Evolutionary conservation across 1,140 invertebrate genomes (phyloP).

Genomic region (Drosophila nikananu): DNA sequence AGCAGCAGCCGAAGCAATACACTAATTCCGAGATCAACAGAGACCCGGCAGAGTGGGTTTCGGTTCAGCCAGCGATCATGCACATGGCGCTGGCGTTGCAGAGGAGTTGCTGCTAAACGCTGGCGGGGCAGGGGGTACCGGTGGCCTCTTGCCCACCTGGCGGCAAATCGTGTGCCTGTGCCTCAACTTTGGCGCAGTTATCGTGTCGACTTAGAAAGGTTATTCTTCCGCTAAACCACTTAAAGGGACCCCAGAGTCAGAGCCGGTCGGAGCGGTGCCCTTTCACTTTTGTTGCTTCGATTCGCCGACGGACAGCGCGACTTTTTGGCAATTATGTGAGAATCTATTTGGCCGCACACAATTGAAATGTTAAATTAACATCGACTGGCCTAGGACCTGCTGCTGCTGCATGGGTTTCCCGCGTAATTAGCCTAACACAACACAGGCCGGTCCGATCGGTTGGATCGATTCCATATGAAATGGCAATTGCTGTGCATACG

Average conservation of each 20-base stretch:
- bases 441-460: not conserved
- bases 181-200: slow-evolving; percentile 57
- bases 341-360: slow-evolving; percentile 64
- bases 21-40: slow-evolving; percentile 78
- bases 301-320: slow-evolving; percentile 38
- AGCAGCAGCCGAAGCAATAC: slow-evolving; percentile 63
- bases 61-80: slow-evolving; percentile 56
- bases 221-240: slow-evolving; percentile 82
- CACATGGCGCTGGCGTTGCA: slow-evolving; percentile 53
- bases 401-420: slow-evolving; percentile 5
- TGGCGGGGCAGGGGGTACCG: slow-evolving; percentile 10
- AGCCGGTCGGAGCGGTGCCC: slow-evolving; percentile 54
- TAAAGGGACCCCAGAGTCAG: slow-evolving; percentile 64
- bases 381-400: slow-evolving; percentile 42
- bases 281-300: slow-evolving; percentile 69
- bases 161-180: slow-evolving; percentile 63
- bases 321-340: slow-evolving; percentile 67
- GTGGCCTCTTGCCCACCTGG: slow-evolving; percentile 66
- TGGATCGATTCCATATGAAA: slow-evolving; percentile 37
- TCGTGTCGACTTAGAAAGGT: slow-evolving; percentile 77
- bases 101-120: slow-evolving; percentile 3
- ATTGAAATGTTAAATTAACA: slow-evolving; percentile 82
- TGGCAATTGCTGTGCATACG: slow-evolving; percentile 54
- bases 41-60: slow-evolving; percentile 23
- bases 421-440: slow-evolving; percentile 64